These are phyloP conservation scores for Hyaena hyaena DNA, from an alignment of 2,113 vertebrate species.

Conservation along the genomic window DNA sequence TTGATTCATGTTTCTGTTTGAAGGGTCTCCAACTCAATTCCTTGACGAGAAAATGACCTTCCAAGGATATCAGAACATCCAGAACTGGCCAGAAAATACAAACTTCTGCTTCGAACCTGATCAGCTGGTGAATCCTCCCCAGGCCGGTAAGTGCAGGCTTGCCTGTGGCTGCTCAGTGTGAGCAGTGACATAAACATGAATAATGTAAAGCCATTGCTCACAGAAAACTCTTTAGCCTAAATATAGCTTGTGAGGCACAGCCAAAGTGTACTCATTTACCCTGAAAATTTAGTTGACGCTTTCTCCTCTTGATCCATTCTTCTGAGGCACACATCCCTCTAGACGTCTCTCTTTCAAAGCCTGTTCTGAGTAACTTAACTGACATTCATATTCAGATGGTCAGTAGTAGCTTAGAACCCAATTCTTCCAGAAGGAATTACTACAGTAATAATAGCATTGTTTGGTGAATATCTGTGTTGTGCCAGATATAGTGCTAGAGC, in stretches of 20 bases:
- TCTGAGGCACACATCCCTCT: background rate
- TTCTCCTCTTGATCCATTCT: background rate
- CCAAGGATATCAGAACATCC: slow-evolving; percentile 81
- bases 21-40: slow-evolving; percentile 81
- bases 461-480: background rate
- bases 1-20: slow-evolving; percentile 1
- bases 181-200: background rate
- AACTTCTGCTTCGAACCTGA: slow-evolving; percentile 77
- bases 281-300: background rate
- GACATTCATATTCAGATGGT: slow-evolving; percentile 20
- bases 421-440: background rate
- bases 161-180: background rate
- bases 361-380: background rate
- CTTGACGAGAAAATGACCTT: slow-evolving; percentile 83
- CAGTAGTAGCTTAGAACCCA: background rate
- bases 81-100: slow-evolving; percentile 81
- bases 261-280: background rate
- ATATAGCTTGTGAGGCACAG: background rate
- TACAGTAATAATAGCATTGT: background rate
- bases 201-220: background rate
- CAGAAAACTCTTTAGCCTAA: background rate
- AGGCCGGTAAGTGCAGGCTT: slow-evolving; percentile 74
- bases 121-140: slow-evolving; percentile 73
- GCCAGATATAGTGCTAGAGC: background rate
- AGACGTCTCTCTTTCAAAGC: background rate